phyloP scores from a whole-genome alignment of 2,888 invertebrate genomes.

The Pecten maximus region DNA sequence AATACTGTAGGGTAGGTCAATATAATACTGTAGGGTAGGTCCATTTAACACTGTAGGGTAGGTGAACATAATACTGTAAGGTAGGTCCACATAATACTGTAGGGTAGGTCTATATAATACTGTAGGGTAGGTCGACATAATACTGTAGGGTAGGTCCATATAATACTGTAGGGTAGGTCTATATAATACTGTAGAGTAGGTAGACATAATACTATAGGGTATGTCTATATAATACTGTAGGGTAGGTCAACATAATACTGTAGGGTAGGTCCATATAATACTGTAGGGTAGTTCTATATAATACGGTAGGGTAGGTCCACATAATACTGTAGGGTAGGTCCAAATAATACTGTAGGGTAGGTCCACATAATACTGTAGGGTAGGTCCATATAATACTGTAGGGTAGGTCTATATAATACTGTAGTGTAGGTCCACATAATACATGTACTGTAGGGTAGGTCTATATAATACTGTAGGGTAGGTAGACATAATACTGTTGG shows the following conservation, averaged over 20 bases:
- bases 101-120: not conserved
- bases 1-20: not conserved
- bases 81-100: not conserved
- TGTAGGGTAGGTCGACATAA: not conserved
- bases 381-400: too few relatives aligned
- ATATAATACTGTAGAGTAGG: not conserved
- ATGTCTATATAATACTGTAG: not conserved
- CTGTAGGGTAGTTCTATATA: too few relatives aligned
- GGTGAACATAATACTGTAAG: not conserved
- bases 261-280: not conserved
- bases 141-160: not conserved
- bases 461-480: too few relatives aligned
- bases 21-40: not conserved
- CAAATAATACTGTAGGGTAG: too few relatives aligned
- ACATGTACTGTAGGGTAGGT: too few relatives aligned
- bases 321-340: too few relatives aligned
- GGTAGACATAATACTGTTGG: too few relatives aligned
- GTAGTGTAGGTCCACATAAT: too few relatives aligned
- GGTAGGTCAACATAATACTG: not conserved
- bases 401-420: too few relatives aligned
- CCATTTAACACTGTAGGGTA: not conserved
- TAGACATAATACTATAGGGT: not conserved
- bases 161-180: not conserved
- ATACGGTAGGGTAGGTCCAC: too few relatives aligned
- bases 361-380: too few relatives aligned